A percentile compares a stretch with the other conserved stretches of the same genome.
phyloP scores from a whole-genome alignment of 2,797 vertebrate genomes.

The Fistularia tabacaria region DNA sequence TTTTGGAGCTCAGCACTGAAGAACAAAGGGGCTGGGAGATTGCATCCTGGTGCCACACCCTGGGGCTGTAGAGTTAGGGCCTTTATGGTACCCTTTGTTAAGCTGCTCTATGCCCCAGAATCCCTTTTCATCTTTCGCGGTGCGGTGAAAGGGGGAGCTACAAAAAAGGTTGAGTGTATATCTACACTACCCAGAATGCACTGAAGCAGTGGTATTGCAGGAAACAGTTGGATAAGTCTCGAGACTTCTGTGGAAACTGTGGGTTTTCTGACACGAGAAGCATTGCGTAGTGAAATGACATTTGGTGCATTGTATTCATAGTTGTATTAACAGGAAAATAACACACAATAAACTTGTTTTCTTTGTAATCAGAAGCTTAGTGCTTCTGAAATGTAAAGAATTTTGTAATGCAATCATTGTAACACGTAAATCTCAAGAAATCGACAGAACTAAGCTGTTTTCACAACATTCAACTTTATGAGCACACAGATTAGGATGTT shows the following conservation, averaged over 20 bases:
- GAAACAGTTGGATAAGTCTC: background rate
- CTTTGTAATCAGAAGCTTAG: no score
- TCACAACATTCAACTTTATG: constrained; percentile 55
- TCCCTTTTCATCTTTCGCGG: constrained; percentile 59
- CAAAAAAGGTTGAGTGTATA: constrained; percentile 3
- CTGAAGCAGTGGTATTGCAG: constrained; percentile 10
- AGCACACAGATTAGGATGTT: constrained; percentile 68
- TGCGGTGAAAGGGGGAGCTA: constrained; percentile 27
- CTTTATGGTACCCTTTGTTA: constrained; percentile 57
- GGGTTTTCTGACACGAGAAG: constrained; percentile 9
- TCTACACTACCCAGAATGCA: constrained; percentile 33
- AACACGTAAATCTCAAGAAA: constrained; percentile 1
- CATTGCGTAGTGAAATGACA: no score
- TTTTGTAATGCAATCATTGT: no score
- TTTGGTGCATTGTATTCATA: no score
- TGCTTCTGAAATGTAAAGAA: no score
- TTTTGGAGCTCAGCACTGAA: constrained; percentile 38
- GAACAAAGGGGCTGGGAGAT: constrained; percentile 57
- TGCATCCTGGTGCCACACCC: constrained; percentile 59
- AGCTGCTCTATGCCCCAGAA: constrained; percentile 47
- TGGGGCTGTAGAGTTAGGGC: constrained; percentile 54
- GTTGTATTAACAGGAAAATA: constrained; percentile 17
- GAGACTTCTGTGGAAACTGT: constrained; percentile 16
- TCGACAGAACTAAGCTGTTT: constrained; percentile 47
- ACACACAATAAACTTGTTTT: no score